These are phyloP conservation scores for Aphis gossypii DNA, from an alignment of 1,140 invertebrate genomes.

Conservation along the genomic window DNA sequence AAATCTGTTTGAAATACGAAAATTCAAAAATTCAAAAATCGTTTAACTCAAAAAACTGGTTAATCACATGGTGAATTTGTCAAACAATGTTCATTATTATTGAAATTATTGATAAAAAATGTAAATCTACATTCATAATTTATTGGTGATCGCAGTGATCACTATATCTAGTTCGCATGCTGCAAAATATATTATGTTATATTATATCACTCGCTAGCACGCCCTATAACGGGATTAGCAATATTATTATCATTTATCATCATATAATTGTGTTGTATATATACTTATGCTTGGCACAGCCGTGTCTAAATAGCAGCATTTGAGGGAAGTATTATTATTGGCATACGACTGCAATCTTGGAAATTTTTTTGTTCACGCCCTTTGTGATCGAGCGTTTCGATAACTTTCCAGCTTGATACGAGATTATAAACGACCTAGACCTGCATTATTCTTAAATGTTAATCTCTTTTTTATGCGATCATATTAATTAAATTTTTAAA, in stretches of 20 bases:
- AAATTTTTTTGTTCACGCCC: neutral
- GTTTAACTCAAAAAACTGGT: neutral
- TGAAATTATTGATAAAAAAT: constrained; percentile 22
- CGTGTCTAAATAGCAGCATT: neutral
- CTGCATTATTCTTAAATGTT: too few species aligned
- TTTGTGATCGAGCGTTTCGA: neutral
- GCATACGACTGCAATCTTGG: neutral
- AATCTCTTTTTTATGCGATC: too few species aligned
- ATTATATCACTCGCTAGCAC: neutral
- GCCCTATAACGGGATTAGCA: neutral
- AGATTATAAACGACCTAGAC: too few species aligned
- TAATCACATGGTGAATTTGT: neutral
- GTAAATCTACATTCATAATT: neutral
- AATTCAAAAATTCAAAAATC: constrained; percentile 25
- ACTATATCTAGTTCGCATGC: neutral
- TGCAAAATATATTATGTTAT: neutral
- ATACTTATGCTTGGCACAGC: neutral
- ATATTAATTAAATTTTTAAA: too few species aligned
- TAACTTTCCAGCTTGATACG: neutral
- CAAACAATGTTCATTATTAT: neutral
- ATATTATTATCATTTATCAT: neutral
- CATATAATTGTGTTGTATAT: neutral
- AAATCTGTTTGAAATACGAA: neutral
- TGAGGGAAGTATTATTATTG: neutral
- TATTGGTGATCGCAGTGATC: neutral